These are phyloP conservation scores for Acanthurus tractus DNA, from an alignment of 2,797 vertebrate species.

Conservation along the genomic window DNA sequence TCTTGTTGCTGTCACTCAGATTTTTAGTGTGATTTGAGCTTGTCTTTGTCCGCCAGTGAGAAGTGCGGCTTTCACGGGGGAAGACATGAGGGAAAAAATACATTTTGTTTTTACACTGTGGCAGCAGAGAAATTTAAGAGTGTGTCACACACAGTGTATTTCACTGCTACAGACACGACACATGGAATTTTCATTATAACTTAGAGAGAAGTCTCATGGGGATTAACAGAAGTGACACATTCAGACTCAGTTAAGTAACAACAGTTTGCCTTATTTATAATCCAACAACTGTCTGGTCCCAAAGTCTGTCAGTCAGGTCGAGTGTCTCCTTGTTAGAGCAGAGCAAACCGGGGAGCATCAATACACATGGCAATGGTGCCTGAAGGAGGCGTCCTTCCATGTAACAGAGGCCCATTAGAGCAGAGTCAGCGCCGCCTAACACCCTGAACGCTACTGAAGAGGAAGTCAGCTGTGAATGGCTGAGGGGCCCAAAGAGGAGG, in stretches of 20 bases:
- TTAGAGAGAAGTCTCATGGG: background rate
- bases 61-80: slow-evolving; percentile 47
- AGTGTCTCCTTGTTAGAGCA: slow-evolving; percentile 34
- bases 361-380: slow-evolving; percentile 59
- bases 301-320: background rate
- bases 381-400: slow-evolving; percentile 63
- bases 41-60: slow-evolving; percentile 65
- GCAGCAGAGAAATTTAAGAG: slow-evolving; percentile 27
- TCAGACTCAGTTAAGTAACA: background rate
- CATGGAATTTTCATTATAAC: slow-evolving; percentile 11
- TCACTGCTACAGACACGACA: slow-evolving; percentile 5
- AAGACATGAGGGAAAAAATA: slow-evolving; percentile 31
- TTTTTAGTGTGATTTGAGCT: slow-evolving; percentile 78
- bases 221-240: slow-evolving; percentile 12
- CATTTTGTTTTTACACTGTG: slow-evolving; percentile 33
- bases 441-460: slow-evolving; percentile 59
- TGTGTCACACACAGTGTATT: slow-evolving; percentile 12
- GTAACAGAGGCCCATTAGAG: slow-evolving; percentile 65
- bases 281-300: background rate
- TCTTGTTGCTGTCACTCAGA: slow-evolving; percentile 88
- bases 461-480: slow-evolving; percentile 76
- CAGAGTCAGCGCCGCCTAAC: slow-evolving; percentile 60
- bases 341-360: slow-evolving; percentile 42
- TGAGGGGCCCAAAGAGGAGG: slow-evolving; percentile 63
- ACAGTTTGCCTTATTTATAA: background rate